Evolutionary conservation across 1,140 invertebrate genomes (phyloP).

Genomic region (Camponotus pennsylvanicus): DNA sequence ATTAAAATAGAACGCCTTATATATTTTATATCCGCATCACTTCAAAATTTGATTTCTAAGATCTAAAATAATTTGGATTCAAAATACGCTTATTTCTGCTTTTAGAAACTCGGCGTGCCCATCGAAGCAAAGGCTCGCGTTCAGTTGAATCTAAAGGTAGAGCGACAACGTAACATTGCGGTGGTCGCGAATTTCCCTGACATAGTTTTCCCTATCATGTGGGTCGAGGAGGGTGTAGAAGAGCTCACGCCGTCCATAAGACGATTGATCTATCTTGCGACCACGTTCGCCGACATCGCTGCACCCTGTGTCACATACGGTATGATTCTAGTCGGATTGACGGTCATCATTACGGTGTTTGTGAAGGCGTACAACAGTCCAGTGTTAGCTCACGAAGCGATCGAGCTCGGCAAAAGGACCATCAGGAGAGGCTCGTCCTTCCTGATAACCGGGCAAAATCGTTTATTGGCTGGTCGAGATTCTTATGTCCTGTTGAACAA

Average conservation of each 20-base stretch:
- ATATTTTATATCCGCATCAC: background rate
- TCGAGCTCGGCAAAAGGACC: slow-evolving; percentile 91
- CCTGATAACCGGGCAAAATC: slow-evolving; percentile 90
- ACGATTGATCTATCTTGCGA: slow-evolving; percentile 92
- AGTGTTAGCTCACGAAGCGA: slow-evolving; percentile 91
- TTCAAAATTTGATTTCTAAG: background rate
- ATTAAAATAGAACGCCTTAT: background rate
- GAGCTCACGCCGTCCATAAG: slow-evolving; percentile 92
- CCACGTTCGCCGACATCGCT: slow-evolving; percentile 90
- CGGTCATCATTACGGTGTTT: slow-evolving; percentile 89
- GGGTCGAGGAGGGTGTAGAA: slow-evolving; percentile 95
- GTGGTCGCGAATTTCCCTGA: slow-evolving; percentile 92
- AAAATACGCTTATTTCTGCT: background rate
- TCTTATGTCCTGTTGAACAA: slow-evolving; percentile 87
- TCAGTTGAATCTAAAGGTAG: slow-evolving; percentile 93
- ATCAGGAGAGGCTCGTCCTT: slow-evolving; percentile 90
- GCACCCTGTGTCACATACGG: slow-evolving; percentile 91
- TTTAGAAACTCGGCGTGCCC: slow-evolving; percentile 94
- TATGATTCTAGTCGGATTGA: slow-evolving; percentile 89
- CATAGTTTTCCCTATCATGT: slow-evolving; percentile 95
- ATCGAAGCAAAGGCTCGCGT: slow-evolving; percentile 93
- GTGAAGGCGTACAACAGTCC: slow-evolving; percentile 91
- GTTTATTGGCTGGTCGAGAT: slow-evolving; percentile 88
- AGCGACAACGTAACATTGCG: slow-evolving; percentile 90
- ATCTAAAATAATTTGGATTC: background rate